phyloP scores from a whole-genome alignment of 2,797 vertebrate genomes.

The Enteromius afrohamiltoni region DNA sequence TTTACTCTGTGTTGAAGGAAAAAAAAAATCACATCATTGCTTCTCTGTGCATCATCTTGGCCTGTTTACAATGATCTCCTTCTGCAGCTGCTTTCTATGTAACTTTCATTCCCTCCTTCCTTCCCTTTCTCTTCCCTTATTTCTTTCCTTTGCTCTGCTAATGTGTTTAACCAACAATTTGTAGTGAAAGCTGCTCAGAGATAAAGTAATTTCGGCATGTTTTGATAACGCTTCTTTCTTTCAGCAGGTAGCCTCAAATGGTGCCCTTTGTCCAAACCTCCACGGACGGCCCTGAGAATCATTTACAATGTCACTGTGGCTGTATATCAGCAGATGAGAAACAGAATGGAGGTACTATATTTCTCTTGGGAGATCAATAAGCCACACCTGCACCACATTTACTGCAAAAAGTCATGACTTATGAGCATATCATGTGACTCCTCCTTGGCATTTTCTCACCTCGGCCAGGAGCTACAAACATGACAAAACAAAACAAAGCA shows the following conservation, averaged over 20 bases:
- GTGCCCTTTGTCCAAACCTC: constrained; percentile 6
- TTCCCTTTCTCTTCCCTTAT: background rate
- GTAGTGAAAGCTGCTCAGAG: background rate
- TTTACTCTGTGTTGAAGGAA: constrained; percentile 43
- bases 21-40: constrained; percentile 25
- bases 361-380: constrained; percentile 74
- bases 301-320: constrained; percentile 55
- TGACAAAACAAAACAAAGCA: constrained; percentile 15
- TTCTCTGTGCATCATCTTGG: constrained; percentile 29
- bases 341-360: constrained; percentile 63
- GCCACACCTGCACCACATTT: constrained; percentile 67
- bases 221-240: background rate
- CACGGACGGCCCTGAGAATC: constrained; percentile 15
- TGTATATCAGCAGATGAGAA: constrained; percentile 67
- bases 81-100: constrained; percentile 20
- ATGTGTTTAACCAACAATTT: background rate
- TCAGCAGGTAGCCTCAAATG: background rate
- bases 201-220: constrained; percentile 6
- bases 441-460: constrained; percentile 42
- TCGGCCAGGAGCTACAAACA: constrained; percentile 9
- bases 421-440: constrained; percentile 58
- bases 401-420: constrained; percentile 64
- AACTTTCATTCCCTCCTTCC: background rate
- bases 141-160: background rate
- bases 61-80: constrained; percentile 39